A percentile compares a stretch with the other conserved stretches of the same genome.
Conservation (phyloP, 2,888 invertebrate species). For the Harpalus rufipes region DNA sequence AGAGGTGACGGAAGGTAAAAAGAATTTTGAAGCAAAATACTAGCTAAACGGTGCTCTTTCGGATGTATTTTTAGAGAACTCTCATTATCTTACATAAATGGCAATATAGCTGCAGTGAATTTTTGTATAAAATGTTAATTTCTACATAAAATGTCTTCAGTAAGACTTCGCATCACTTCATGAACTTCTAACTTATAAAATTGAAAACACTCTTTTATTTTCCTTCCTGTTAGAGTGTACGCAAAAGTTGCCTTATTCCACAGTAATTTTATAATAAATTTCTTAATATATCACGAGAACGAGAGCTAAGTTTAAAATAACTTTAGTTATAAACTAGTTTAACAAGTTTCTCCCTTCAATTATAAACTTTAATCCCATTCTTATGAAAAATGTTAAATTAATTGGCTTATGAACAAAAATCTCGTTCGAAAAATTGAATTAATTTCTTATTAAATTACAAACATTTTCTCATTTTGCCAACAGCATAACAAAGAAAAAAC, state of each 20-base stretch:
- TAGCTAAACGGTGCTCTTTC: too few relatives aligned
- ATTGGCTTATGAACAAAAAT: background rate
- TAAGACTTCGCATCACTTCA: too few relatives aligned
- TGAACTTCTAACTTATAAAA: too few relatives aligned
- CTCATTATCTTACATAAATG: too few relatives aligned
- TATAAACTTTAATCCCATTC: constrained; percentile 21
- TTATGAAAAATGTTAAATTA: constrained; percentile 23
- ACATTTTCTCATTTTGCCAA: constrained; percentile 5
- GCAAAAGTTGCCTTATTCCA: constrained; percentile 7
- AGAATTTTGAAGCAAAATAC: too few relatives aligned
- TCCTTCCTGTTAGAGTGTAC: background rate
- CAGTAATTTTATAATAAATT: constrained; percentile 31
- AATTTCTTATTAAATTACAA: constrained; percentile 7
- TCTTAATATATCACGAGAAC: constrained; percentile 29
- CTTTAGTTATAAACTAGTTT: constrained; percentile 34
- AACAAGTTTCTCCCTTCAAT: constrained; percentile 17
- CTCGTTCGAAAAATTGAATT: constrained; percentile 3
- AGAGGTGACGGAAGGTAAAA: too few relatives aligned
- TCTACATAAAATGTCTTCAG: too few relatives aligned
- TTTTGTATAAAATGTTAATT: too few relatives aligned
- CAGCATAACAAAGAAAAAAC: constrained; percentile 23
- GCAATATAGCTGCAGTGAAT: too few relatives aligned
- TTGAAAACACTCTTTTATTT: too few relatives aligned
- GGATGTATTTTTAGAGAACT: too few relatives aligned
- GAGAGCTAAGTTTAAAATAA: constrained; percentile 21